Evolutionary conservation across 2,888 invertebrate genomes (phyloP), one percentile per base, ranked within the genome.

Genomic region (Choreutis nemorana): DNA sequence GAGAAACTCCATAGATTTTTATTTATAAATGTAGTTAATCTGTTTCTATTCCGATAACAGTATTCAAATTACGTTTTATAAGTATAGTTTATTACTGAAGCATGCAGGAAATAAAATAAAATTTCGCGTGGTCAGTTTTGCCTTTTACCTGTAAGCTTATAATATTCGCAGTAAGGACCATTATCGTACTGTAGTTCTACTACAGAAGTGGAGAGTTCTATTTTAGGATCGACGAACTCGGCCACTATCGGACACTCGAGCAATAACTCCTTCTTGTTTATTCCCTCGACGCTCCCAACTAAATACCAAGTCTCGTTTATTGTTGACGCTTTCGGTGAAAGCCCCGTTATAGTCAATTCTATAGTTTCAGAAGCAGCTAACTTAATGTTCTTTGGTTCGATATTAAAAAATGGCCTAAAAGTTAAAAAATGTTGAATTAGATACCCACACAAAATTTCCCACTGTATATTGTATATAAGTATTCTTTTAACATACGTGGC

Each of bases 231-330:
- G 1, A 83, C 77, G 45, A 87, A 84, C 33, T 73, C 81, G 0
- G 82, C 83, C 20, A 52, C 54, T 27, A 86, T 55, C 34, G 57
- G 59, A 38, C 82, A 81, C 26, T 67, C 66, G 14, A 82, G 51
- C 21, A 85, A 55, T 23, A 81, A 43, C 40, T 81, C 78, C 26
- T 81, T 80, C 48, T 81, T 82, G 29, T 73, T 77, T 3, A 73
- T 64, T 3, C 81, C 80, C 26, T 82, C 81, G 2, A 82, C 70
- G 24, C 75, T 64, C 8, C 82, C 83, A 27, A 82, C 68, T 35
- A 85, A 65, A 50, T 82, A 83, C 79, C 84, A 84, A 42, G 68
- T 67, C 55, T 86, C 85, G 31, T 66, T 66, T 1, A 82, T 36
- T 1, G 50, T 58, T 20, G 68, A 55, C 1, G 68, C 61, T 55